Evolutionary conservation across 2,113 vertebrate species (phyloP).

Genomic region (Neopipo cinnamomea): DNA sequence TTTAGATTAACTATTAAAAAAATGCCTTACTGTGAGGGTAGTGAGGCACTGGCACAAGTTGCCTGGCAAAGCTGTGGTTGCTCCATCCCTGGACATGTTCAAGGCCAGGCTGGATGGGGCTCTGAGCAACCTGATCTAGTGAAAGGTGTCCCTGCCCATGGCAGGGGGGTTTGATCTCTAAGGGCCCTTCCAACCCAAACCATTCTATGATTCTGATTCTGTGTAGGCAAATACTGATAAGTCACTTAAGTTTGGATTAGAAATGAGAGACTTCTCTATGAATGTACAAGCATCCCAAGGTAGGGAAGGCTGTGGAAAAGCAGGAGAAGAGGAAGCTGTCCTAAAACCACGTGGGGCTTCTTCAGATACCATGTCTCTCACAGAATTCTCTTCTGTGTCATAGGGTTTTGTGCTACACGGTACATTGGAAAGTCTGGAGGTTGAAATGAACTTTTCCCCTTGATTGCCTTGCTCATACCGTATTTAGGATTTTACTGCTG

Average conservation of each 20-base stretch:
- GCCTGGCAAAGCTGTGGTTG: background rate
- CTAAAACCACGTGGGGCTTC: background rate
- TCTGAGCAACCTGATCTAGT: background rate
- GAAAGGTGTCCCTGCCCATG: background rate
- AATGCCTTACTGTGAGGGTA: background rate
- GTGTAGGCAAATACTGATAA: background rate
- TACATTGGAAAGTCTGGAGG: background rate
- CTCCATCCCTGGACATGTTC: background rate
- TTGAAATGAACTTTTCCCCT: background rate
- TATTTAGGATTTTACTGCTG: slow-evolving; percentile 15
- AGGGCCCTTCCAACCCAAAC: background rate
- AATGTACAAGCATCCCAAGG: background rate
- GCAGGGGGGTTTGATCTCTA: background rate
- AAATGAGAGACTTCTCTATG: background rate
- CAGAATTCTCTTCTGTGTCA: background rate
- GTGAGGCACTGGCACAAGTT: background rate
- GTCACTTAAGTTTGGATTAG: background rate
- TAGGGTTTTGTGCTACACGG: background rate
- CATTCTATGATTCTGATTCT: background rate
- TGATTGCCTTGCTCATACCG: background rate
- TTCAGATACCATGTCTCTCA: fast-evolving
- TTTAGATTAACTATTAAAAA: background rate
- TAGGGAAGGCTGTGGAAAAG: background rate
- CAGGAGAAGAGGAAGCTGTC: background rate
- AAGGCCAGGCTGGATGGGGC: background rate